phyloP scores from a whole-genome alignment of 2,888 invertebrate species.

The Hermaeophaga mercurialis region DNA sequence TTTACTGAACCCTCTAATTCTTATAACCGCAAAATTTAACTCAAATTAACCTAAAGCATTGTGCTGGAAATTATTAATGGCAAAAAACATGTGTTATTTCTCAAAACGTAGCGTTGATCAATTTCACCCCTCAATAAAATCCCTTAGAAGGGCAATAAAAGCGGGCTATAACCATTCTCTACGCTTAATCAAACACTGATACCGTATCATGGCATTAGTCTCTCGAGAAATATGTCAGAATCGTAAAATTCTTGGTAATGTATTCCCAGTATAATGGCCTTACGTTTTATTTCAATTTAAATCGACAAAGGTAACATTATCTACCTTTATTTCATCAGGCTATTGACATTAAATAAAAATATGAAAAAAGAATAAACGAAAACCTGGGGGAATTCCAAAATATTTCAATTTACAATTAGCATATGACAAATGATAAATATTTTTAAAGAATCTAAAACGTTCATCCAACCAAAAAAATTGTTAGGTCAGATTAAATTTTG shows the following conservation, averaged over 20 bases:
- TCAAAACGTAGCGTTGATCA: constrained; percentile 42
- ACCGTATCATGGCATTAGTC: constrained; percentile 44
- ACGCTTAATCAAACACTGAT: constrained; percentile 48
- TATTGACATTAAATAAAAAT: no score
- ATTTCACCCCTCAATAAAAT: constrained; percentile 39
- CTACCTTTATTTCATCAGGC: background rate
- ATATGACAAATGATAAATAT: no score
- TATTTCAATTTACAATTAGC: no score
- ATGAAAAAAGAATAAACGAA: no score
- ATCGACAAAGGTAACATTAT: background rate
- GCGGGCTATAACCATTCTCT: constrained; percentile 40
- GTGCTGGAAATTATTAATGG: constrained; percentile 16
- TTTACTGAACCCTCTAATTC: no score
- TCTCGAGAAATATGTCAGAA: constrained; percentile 37
- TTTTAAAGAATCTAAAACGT: no score
- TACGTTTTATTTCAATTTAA: constrained; percentile 8
- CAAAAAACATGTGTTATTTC: constrained; percentile 44
- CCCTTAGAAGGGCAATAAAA: constrained; percentile 41
- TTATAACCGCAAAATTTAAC: constrained; percentile 9
- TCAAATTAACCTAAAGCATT: constrained; percentile 19
- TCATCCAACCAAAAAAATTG: no score
- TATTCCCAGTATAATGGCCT: constrained; percentile 18
- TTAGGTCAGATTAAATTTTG: no score
- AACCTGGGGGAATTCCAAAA: no score
- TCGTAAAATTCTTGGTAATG: constrained; percentile 35